phyloP scores from a whole-genome alignment of 2,113 vertebrate species.

The Balaeniceps rex region DNA sequence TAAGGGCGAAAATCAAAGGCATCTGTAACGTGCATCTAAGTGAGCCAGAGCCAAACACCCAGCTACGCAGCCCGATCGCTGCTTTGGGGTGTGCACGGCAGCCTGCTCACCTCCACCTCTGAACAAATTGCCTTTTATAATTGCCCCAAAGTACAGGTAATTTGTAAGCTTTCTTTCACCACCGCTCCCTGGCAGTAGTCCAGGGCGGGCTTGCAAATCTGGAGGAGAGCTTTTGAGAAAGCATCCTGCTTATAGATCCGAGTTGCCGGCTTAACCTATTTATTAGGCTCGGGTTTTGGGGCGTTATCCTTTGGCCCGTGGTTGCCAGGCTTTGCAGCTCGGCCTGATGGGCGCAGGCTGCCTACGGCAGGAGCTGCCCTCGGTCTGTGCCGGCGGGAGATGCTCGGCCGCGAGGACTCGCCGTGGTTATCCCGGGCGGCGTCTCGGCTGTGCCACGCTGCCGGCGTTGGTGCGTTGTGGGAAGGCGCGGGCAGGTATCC shows the following conservation, averaged over 20 bases:
- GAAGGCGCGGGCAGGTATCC: background rate
- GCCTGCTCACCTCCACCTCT: background rate
- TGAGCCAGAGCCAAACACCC: background rate
- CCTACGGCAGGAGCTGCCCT: rapidly evolving
- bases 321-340: background rate
- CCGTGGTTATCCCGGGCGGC: rapidly evolving
- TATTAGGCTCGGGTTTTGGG: background rate
- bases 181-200: background rate
- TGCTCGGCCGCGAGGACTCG: rapidly evolving
- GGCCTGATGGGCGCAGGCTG: rapidly evolving
- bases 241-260: background rate
- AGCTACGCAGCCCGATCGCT: background rate
- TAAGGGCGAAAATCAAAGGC: background rate
- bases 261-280: background rate
- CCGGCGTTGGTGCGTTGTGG: rapidly evolving
- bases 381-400: rapidly evolving
- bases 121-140: conserved; percentile 37
- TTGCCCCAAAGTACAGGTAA: conserved; percentile 40
- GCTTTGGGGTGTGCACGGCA: background rate
- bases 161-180: conserved; percentile 20
- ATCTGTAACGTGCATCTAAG: background rate
- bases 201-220: background rate
- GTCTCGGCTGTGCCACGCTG: rapidly evolving
- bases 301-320: background rate
- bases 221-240: background rate